These are phyloP conservation scores for Ia io DNA, from an alignment of 2,113 vertebrate genomes.

Conservation along the genomic window DNA sequence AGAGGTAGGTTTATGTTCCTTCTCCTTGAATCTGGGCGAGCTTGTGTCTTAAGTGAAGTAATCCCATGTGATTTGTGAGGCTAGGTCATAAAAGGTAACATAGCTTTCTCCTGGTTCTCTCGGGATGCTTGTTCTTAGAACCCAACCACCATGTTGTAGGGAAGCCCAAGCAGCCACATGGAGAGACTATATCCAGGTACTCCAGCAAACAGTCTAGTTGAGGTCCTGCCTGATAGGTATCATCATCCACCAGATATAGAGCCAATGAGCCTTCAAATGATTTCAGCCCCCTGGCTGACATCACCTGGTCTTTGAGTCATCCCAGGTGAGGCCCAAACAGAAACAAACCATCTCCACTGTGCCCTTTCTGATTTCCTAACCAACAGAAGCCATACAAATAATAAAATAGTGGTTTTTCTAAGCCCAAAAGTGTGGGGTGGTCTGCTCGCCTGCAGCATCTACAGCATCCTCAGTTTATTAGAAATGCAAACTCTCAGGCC, in stretches of 20 bases:
- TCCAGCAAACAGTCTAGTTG: neutral
- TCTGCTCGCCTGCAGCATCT: neutral
- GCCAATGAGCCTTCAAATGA: neutral
- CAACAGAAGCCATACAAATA: neutral
- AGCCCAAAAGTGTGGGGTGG: neutral
- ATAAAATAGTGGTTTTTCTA: neutral
- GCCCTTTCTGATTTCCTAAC: neutral
- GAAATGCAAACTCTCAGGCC: neutral
- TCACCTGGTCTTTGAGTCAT: neutral
- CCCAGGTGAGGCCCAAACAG: neutral
- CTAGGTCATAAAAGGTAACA: neutral
- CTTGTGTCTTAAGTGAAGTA: neutral
- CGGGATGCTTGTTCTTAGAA: neutral
- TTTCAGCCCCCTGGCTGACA: neutral
- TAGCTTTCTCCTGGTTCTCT: neutral
- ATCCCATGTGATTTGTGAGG: neutral
- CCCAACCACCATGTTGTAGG: neutral
- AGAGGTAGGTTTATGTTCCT: neutral
- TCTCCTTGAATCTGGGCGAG: neutral
- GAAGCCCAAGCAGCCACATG: neutral
- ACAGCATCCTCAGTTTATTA: neutral
- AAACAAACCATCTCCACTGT: neutral
- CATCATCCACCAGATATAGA: neutral
- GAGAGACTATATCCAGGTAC: neutral
- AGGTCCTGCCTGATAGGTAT: neutral